Evolutionary conservation across 2,888 invertebrate species (phyloP).

Genomic region (Brachylomia viminalis): DNA sequence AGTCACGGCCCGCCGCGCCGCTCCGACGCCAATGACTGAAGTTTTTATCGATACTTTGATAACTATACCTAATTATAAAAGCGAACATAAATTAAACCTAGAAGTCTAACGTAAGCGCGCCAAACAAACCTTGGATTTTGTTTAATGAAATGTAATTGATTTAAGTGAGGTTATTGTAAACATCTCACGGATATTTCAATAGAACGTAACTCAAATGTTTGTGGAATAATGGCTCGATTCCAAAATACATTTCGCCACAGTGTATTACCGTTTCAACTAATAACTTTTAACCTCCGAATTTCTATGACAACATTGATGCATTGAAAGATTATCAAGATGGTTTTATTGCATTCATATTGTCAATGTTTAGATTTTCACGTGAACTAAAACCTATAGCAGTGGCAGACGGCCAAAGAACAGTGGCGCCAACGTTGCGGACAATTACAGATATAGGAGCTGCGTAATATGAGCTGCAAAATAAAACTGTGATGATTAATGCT

Average conservation of each 20-base stretch:
- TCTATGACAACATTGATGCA: conserved; percentile 71
- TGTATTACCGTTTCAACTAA: conserved; percentile 65
- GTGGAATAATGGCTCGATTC: conserved; percentile 74
- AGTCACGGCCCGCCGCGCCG: conserved; percentile 74
- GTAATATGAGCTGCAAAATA: conserved; percentile 83
- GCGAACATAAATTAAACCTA: conserved; percentile 63
- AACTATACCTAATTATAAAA: conserved; percentile 66
- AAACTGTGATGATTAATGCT: conserved; percentile 83
- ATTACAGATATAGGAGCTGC: conserved; percentile 82
- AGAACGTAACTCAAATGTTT: conserved; percentile 64
- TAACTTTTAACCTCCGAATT: conserved; percentile 71
- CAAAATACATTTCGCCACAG: conserved; percentile 72
- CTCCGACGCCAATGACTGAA: conserved; percentile 73
- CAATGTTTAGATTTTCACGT: conserved; percentile 77
- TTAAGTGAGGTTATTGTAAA: conserved; percentile 74
- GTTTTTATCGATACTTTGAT: conserved; percentile 75
- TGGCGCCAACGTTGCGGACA: conserved; percentile 85
- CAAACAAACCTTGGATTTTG: conserved; percentile 63
- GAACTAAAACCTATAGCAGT: conserved; percentile 78
- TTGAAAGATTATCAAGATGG: conserved; percentile 68
- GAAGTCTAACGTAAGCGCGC: conserved; percentile 45
- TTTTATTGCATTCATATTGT: conserved; percentile 76
- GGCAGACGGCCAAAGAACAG: conserved; percentile 85
- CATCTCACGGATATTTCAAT: conserved; percentile 71
- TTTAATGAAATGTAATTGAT: conserved; percentile 69